Evolutionary conservation across 2,113 vertebrate genomes (phyloP).

Genomic region (Apaloderma vittatum): DNA sequence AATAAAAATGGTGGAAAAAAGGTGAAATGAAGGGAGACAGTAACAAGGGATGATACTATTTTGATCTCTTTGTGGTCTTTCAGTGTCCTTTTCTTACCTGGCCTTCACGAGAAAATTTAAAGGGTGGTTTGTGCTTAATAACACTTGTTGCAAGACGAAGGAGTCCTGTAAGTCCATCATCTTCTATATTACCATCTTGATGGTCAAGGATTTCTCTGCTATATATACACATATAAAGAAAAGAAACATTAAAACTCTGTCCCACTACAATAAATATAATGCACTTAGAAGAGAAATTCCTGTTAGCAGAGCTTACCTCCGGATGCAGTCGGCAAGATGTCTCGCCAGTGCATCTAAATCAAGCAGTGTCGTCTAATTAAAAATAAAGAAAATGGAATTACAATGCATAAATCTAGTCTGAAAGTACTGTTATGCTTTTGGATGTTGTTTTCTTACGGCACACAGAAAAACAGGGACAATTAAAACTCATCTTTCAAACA

Average conservation of each 20-base stretch:
- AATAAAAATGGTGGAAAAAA: neutral
- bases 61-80: neutral
- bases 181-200: conserved; percentile 94
- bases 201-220: conserved; percentile 98
- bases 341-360: conserved; percentile 96
- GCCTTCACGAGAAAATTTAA: conserved; percentile 97
- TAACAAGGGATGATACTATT: neutral
- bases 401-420: neutral
- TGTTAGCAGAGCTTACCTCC: conserved; percentile 84
- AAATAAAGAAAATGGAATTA: conserved; percentile 45
- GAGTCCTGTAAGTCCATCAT: conserved; percentile 95
- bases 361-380: conserved; percentile 91
- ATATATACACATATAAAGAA: neutral
- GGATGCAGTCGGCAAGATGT: conserved; percentile 97
- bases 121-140: conserved; percentile 97
- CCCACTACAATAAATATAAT: neutral
- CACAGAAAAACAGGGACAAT: neutral
- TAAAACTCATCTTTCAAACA: neutral
- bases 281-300: neutral
- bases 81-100: conserved; percentile 76
- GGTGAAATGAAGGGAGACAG: neutral
- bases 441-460: neutral
- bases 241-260: neutral
- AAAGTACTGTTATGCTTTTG: neutral
- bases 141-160: conserved; percentile 95